These are phyloP conservation scores for Scophthalmus maximus DNA, from an alignment of 2,113 vertebrate genomes.

Conservation along the genomic window DNA sequence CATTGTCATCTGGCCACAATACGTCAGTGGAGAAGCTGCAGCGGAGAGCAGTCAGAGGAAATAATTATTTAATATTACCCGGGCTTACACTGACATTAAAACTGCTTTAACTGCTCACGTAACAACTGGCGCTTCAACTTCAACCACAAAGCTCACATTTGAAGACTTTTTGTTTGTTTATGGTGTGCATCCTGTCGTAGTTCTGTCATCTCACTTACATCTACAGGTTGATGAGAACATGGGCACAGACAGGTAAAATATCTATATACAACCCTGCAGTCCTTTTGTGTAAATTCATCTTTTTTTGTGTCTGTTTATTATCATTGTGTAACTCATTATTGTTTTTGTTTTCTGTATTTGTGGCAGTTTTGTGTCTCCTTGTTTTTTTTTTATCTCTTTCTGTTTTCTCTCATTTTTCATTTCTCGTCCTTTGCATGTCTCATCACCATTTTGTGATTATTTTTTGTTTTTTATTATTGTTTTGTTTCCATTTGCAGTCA, in stretches of 20 bases:
- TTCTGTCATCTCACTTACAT: too few relatives aligned
- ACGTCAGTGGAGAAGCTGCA: neutral
- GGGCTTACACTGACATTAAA: neutral
- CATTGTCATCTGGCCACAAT: slow-evolving; percentile 29
- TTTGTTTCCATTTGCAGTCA: neutral
- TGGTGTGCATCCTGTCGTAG: too few relatives aligned
- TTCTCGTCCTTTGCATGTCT: too few relatives aligned
- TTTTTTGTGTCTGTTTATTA: neutral
- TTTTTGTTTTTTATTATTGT: neutral
- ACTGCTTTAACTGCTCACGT: too few relatives aligned
- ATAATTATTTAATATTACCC: neutral
- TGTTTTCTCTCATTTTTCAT: too few relatives aligned
- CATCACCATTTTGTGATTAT: too few relatives aligned
- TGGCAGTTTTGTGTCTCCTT: neutral
- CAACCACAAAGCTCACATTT: too few relatives aligned
- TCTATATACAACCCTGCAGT: too few relatives aligned
- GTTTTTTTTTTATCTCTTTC: neutral
- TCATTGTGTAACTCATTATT: neutral
- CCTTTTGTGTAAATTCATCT: neutral
- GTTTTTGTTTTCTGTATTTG: neutral
- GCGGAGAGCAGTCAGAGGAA: neutral
- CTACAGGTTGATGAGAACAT: too few relatives aligned
- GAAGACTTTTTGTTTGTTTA: too few relatives aligned
- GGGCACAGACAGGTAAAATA: neutral
- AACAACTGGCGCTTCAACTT: too few relatives aligned